A percentile compares a stretch with the other conserved stretches of the same genome.
These are phyloP conservation scores for Sphaeridia pumilis DNA, from an alignment of 2,888 invertebrate genomes.

Conservation along the genomic window DNA sequence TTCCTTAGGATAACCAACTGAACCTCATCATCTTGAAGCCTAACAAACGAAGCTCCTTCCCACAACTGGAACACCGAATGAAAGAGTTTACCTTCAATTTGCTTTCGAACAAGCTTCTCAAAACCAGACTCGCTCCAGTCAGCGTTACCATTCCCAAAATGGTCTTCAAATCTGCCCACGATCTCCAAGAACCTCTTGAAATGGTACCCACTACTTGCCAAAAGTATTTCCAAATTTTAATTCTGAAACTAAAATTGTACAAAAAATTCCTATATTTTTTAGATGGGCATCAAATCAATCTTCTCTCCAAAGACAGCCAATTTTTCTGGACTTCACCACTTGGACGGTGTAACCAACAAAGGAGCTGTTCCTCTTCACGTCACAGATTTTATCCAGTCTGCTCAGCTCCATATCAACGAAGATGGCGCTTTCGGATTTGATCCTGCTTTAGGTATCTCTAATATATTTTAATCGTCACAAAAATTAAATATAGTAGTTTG, in stretches of 20 bases:
- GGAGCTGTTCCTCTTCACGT: conserved; percentile 9
- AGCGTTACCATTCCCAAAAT: conserved; percentile 61
- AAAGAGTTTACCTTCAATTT: conserved; percentile 42
- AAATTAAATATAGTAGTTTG: not conserved
- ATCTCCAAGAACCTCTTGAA: conserved; percentile 49
- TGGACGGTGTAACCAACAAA: not conserved
- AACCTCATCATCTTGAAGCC: conserved; percentile 25
- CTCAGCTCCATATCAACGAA: conserved; percentile 5
- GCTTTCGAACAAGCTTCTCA: conserved; percentile 37
- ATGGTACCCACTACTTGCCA: conserved; percentile 47
- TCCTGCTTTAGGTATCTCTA: not conserved
- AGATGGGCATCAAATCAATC: conserved; percentile 8
- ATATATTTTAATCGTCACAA: not conserved
- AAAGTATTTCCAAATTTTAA: too few species aligned
- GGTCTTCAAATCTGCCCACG: conserved; percentile 60
- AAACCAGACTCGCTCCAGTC: conserved; percentile 46
- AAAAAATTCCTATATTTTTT: not conserved
- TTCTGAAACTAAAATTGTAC: not conserved
- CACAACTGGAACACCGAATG: conserved; percentile 18
- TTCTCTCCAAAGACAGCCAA: conserved; percentile 7
- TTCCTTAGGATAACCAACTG: conserved; percentile 13
- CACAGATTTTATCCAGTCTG: conserved; percentile 7
- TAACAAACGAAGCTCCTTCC: conserved; percentile 20
- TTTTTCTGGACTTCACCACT: conserved; percentile 1
- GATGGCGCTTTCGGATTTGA: conserved; percentile 1